phyloP scores from a whole-genome alignment of 64 coral and sea anemone species.

The Stichodactyla mertensii region DNA sequence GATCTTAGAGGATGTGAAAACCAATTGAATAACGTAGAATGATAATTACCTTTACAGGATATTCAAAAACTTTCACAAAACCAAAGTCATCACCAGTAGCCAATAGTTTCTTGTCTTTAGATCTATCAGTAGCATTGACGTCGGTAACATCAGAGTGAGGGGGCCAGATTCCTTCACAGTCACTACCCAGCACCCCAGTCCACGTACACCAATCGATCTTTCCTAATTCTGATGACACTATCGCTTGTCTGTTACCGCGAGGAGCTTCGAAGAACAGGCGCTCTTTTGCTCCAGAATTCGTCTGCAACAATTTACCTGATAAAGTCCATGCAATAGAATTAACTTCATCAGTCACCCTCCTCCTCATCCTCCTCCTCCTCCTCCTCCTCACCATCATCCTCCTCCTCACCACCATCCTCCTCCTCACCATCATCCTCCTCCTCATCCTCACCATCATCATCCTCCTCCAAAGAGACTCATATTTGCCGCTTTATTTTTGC shows the following conservation, averaged over 20 bases:
- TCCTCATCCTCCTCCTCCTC: too few species aligned
- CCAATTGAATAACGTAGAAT: not conserved
- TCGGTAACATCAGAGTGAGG: constrained; percentile 94
- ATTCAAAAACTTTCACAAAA: constrained; percentile 96
- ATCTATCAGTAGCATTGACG: constrained; percentile 80
- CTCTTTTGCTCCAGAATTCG: constrained; percentile 91
- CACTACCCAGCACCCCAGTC: constrained; percentile 73
- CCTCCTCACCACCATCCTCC: too few species aligned
- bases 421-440: too few species aligned
- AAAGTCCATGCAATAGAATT: not conserved
- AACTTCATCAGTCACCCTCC: too few species aligned
- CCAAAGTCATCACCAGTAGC: constrained; percentile 97
- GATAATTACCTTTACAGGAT: constrained; percentile 66
- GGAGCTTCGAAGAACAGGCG: constrained; percentile 91
- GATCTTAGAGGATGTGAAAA: too few species aligned
- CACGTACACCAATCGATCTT: constrained; percentile 88
- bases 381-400: too few species aligned
- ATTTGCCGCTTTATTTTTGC: too few species aligned
- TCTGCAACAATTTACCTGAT: constrained; percentile 90
- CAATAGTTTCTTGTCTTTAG: constrained; percentile 77
- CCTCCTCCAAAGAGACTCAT: too few species aligned
- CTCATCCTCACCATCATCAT: too few species aligned
- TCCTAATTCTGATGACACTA: constrained; percentile 61
- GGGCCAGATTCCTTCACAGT: constrained; percentile 82
- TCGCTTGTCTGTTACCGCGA: constrained; percentile 79